Conservation (phyloP, 2,888 invertebrate genomes). For the Tetropium fuscum region DNA sequence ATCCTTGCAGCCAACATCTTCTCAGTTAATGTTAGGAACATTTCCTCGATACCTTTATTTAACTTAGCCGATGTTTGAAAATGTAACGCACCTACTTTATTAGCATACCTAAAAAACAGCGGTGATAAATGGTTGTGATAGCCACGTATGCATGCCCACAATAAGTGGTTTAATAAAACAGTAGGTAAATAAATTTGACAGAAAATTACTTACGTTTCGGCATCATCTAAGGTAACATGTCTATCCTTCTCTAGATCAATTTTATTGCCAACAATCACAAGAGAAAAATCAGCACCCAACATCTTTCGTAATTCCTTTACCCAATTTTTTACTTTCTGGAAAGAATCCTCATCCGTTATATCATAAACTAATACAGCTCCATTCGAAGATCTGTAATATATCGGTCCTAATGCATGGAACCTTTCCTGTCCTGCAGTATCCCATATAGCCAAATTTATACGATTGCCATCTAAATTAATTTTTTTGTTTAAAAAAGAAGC, state of each 20-base stretch:
- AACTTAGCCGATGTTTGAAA: constrained; percentile 94
- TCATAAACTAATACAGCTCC: constrained; percentile 95
- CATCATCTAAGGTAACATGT: constrained; percentile 85
- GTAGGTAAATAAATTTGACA: too few species aligned
- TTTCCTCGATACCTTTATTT: constrained; percentile 91
- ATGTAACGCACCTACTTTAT: constrained; percentile 91
- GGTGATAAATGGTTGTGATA: not conserved
- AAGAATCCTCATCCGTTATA: constrained; percentile 96
- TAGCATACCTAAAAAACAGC: constrained; percentile 79
- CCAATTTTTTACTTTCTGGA: constrained; percentile 98
- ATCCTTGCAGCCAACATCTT: constrained; percentile 73
- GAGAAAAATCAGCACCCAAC: constrained; percentile 91
- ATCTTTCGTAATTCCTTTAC: constrained; percentile 97
- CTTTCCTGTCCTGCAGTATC: constrained; percentile 99
- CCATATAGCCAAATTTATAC: constrained; percentile 95
- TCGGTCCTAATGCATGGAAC: constrained; percentile 96
- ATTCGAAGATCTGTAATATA: constrained; percentile 97
- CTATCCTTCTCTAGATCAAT: constrained; percentile 93
- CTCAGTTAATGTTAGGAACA: constrained; percentile 86
- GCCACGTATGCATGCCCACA: not conserved
- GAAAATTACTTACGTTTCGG: constrained; percentile 82
- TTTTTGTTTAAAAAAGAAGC: constrained; percentile 97
- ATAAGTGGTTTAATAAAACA: not conserved
- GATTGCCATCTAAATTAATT: constrained; percentile 88
- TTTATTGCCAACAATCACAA: constrained; percentile 97